Percentiles rank a stretch among this genome's conserved stretches.
Conservation (phyloP, 2,113 vertebrate species). For the Anoura caudifer region DNA sequence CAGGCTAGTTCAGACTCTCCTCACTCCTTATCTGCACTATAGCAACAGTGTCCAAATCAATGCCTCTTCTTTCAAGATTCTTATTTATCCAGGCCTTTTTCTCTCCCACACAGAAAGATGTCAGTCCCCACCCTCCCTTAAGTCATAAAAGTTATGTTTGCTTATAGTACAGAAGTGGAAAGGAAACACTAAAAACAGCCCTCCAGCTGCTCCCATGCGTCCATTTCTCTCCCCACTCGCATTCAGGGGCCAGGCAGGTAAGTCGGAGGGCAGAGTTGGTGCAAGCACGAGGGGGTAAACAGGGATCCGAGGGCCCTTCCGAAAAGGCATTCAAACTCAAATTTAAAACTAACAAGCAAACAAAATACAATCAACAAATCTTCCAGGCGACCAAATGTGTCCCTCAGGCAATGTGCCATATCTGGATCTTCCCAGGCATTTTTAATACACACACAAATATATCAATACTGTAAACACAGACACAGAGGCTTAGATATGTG, state of each 20-base stretch:
- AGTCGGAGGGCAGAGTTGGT: background rate
- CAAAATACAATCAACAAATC: background rate
- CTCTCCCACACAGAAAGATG: background rate
- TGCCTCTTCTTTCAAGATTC: background rate
- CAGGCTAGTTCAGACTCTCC: background rate
- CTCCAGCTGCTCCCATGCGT: background rate
- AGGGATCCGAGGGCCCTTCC: background rate
- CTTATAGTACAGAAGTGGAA: background rate
- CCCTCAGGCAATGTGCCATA: background rate
- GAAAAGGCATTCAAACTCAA: conserved; percentile 23
- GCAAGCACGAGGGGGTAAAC: background rate
- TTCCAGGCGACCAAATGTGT: background rate
- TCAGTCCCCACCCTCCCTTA: background rate
- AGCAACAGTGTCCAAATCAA: background rate
- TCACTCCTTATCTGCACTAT: background rate
- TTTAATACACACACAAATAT: background rate
- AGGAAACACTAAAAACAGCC: background rate
- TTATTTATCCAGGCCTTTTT: background rate
- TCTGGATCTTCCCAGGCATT: background rate
- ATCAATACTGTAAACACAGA: background rate
- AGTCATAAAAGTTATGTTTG: conserved; percentile 3
- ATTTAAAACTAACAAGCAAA: background rate
- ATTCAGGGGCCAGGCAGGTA: background rate
- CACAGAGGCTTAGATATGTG: background rate
- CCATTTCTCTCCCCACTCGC: background rate